Evolutionary conservation across 2,888 invertebrate genomes (phyloP).

Genomic region (Andrena trimmerana): DNA sequence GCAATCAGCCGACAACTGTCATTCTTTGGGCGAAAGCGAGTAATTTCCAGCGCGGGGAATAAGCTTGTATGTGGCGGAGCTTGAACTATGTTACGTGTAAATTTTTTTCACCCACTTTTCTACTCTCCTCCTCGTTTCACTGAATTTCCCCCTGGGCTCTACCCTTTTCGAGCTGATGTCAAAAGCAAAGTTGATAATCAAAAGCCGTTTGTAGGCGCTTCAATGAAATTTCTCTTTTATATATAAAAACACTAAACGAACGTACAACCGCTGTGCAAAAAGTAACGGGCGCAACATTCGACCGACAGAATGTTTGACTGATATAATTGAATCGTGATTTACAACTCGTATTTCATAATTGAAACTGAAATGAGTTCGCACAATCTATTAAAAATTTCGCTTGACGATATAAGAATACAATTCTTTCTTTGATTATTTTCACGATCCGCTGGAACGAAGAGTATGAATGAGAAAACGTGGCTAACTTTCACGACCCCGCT

Average conservation of each 20-base stretch:
- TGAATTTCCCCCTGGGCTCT: neutral
- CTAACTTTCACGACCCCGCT: neutral
- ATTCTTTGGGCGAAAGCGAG: conserved; percentile 25
- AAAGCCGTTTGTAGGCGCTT: neutral
- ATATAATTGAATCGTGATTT: neutral
- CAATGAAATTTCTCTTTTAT: neutral
- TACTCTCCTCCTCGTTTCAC: neutral
- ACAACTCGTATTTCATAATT: too few species aligned
- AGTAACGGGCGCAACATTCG: neutral
- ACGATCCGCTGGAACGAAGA: neutral
- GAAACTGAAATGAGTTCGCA: too few species aligned
- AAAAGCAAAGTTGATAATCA: neutral
- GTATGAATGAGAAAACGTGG: conserved; percentile 5
- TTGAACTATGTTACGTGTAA: neutral
- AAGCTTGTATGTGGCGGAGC: conserved; percentile 5
- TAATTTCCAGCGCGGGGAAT: conserved; percentile 40
- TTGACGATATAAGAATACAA: neutral
- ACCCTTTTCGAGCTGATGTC: neutral
- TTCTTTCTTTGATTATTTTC: conserved; percentile 13
- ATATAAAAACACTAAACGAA: neutral
- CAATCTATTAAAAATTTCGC: too few species aligned
- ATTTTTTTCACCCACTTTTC: neutral
- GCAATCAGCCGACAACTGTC: conserved; percentile 35
- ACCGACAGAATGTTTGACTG: neutral
- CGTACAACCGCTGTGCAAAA: neutral